A percentile compares a stretch with the other conserved stretches of the same genome.
These are phyloP conservation scores for Clostera curtula DNA, from an alignment of 2,888 invertebrate species.

Conservation along the genomic window DNA sequence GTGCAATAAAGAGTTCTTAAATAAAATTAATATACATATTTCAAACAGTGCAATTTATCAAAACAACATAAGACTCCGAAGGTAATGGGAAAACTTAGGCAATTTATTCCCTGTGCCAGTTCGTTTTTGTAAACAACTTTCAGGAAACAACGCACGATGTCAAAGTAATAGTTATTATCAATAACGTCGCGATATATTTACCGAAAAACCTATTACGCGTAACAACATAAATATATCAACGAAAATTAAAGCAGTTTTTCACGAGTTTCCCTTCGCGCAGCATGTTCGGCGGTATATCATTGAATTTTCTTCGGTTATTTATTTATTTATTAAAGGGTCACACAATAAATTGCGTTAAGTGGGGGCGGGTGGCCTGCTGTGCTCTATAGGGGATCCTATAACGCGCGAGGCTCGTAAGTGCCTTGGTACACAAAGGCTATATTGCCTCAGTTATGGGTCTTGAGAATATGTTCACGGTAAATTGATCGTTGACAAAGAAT, in stretches of 20 bases:
- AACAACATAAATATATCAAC: slow-evolving; percentile 19
- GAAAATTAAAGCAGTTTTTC: slow-evolving; percentile 47
- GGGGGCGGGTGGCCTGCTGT: slow-evolving; percentile 65
- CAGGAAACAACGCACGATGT: too few relatives aligned
- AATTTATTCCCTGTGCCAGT: too few relatives aligned
- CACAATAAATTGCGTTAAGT: slow-evolving; percentile 73
- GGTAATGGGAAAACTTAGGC: too few relatives aligned
- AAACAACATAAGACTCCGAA: too few relatives aligned
- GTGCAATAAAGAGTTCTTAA: too few relatives aligned
- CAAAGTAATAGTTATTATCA: too few relatives aligned
- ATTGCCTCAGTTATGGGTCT: slow-evolving; percentile 37
- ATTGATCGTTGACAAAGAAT: slow-evolving; percentile 1
- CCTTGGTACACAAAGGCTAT: slow-evolving; percentile 60
- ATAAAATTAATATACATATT: too few relatives aligned
- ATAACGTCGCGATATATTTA: too few relatives aligned
- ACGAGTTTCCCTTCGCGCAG: slow-evolving; percentile 26
- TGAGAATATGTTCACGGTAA: slow-evolving; percentile 15
- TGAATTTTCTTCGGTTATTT: slow-evolving; percentile 71
- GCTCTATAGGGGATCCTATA: slow-evolving; percentile 65
- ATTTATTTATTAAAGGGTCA: slow-evolving; percentile 73
- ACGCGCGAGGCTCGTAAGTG: slow-evolving; percentile 63
- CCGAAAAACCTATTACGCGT: not conserved
- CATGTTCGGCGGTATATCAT: slow-evolving; percentile 63
- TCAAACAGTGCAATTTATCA: too few relatives aligned
- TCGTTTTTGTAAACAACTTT: too few relatives aligned